Evolutionary conservation across 2,113 vertebrate species (phyloP).

Genomic region (Acrocephalus arundinaceus): DNA sequence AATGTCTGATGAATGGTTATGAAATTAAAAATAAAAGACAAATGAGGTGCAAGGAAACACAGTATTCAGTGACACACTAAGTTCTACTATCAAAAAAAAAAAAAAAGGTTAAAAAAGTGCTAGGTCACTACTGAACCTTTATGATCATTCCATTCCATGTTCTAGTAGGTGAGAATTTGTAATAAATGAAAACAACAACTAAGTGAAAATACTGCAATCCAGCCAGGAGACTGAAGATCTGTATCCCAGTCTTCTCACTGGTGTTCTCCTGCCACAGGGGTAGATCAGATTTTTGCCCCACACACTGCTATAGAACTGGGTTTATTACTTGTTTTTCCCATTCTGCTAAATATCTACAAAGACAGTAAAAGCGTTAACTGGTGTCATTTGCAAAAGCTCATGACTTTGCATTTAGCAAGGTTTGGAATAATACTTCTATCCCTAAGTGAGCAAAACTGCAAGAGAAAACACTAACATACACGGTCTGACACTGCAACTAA

Average conservation of each 20-base stretch:
- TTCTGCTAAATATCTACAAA: not conserved
- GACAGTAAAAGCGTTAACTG: not conserved
- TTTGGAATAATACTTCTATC: not conserved
- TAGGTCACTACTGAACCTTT: not conserved
- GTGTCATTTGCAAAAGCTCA: not conserved
- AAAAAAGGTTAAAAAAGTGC: not conserved
- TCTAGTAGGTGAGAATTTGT: not conserved
- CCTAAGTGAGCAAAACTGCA: not conserved
- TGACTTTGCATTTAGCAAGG: not conserved
- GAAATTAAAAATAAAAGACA: not conserved
- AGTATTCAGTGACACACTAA: not conserved
- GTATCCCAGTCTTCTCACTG: not conserved
- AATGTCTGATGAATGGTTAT: not conserved
- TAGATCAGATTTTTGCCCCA: not conserved
- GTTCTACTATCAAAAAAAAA: not conserved
- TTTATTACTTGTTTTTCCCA: not conserved
- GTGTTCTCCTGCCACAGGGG: not conserved
- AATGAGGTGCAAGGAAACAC: not conserved
- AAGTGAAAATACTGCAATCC: not conserved
- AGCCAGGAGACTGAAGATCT: not conserved
- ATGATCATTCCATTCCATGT: not conserved
- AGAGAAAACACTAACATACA: not conserved
- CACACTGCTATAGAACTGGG: not conserved
- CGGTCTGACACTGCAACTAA: not conserved
- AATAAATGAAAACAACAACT: not conserved